Evolutionary conservation across 2,888 invertebrate genomes (phyloP), one percentile per base, ranked within the genome.

Genomic region (Tenodera sinensis): DNA sequence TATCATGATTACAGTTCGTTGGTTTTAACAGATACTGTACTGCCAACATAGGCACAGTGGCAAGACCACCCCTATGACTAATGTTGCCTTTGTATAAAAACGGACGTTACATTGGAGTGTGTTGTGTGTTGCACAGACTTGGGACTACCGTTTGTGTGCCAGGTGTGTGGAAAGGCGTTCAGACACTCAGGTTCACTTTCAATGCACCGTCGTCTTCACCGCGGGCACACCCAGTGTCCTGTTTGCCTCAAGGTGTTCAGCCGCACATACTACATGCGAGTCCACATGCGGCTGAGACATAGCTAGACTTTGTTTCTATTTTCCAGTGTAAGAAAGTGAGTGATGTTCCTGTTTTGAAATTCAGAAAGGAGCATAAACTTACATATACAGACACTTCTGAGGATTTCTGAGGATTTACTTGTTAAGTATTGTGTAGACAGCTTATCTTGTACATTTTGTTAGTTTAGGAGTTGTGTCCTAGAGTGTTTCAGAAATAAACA

Each of bases 171-270:
- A 90, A 95, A 95, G 93, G 95, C 95, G 90, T 95, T 95, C 92
- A 88, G 95, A 92, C 95, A 95, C 92, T 95, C 95, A 25, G 95
- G 95, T 91, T 95, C 95, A 88, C 87, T 95, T 91, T 95, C 95
- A 89, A 93, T 95, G 87, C 95, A 95, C 92, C 95, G 95, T 93
- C 95, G 95, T 92, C 94, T 95, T 85, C 95, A 95, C 91, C 95
- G 94, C 85, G 95, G 95, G 34, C 95, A 95, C 92, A 95, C 95
- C 28, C 95, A 95, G 91, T 95, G 95, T 91, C 95, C 95, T 25
- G 95, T 95, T 88, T 95, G 95, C 91, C 94, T 94, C 91, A 93
- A 95, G 91, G 94, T 95, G 90, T 95, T 95, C 92, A 95, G 95
- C 91, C 93, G 95, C 82, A 89, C 87, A 7, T 90, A 90, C 89